Evolutionary conservation across 1,140 invertebrate species (phyloP), one percentile per base, ranked within the genome.

Genomic region (Drosophila nasuta): DNA sequence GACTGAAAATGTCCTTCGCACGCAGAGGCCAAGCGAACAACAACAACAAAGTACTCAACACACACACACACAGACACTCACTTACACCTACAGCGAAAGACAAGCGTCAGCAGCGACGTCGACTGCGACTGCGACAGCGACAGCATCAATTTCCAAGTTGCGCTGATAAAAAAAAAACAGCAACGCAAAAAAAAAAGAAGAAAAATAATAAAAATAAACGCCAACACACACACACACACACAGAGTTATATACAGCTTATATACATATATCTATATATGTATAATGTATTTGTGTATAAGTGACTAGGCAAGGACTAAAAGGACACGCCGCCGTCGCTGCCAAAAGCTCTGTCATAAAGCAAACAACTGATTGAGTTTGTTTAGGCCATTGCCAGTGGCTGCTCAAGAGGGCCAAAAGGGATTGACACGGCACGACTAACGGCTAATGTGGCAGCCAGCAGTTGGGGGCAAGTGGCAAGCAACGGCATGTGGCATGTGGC

Each of bases 281-380:
- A 25, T 25, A 0, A 28, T 58, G 33, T 57, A 25, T 57, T 7
- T 43, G 28, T 60, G n/a, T 35, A 35, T 11, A 41, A 28, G 25
- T 30, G 46, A 41, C 28, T 71, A 65, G 69, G 69, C 70, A 73
- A 73, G 70, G 57, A 73, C 70, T 59, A 67, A 73, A 66, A 58
- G 64, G 63, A 59, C 63, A 72, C 41, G 69, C 20, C 20, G 51
- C 35, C 70, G 63, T 25, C 70, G 54, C 41, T 73, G 58, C 56
- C 70, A 67, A 75, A 80, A 80, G 78, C 78, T 73, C 56, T 73
- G 68, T 73, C 68, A 65, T 70, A 75, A 75, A 49, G 66, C 76
- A 81, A 79, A 72, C 72, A 78, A 78, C 72, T 81, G 79, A 79
- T 81, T 79, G 79, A 81, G 79, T 76, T 80, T 77, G 75, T 74